Evolutionary conservation across 2,113 vertebrate species (phyloP).

Genomic region (Zosterops borbonicus): DNA sequence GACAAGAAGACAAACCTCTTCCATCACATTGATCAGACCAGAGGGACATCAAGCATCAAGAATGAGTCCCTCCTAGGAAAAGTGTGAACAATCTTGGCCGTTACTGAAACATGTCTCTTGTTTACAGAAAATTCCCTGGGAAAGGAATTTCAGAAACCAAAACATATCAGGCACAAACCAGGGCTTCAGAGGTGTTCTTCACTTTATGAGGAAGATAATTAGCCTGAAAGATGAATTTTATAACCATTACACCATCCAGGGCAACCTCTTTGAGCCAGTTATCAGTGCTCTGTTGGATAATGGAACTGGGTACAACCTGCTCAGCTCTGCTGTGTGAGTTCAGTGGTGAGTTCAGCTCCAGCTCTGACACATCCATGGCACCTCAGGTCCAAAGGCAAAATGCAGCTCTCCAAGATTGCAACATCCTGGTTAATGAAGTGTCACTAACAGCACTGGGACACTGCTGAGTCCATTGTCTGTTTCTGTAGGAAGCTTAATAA

Average conservation of each 20-base stretch:
- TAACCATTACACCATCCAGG: slow-evolving; percentile 95
- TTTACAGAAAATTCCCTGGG: too few species aligned
- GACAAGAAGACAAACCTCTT: too few species aligned
- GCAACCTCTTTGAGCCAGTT: slow-evolving; percentile 94
- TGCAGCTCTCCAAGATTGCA: not conserved
- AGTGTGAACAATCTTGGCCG: too few species aligned
- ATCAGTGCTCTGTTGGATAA: slow-evolving; percentile 94
- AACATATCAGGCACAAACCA: too few species aligned
- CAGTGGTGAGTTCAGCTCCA: slow-evolving; percentile 81
- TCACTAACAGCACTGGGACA: not conserved
- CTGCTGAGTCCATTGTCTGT: not conserved
- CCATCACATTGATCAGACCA: too few species aligned
- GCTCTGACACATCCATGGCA: not conserved
- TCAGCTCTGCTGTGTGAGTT: slow-evolving; percentile 97
- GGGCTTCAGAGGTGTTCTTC: slow-evolving; percentile 80
- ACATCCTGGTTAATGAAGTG: not conserved
- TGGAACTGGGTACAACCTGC: slow-evolving; percentile 93
- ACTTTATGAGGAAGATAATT: slow-evolving; percentile 93
- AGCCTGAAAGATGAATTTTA: slow-evolving; percentile 96
- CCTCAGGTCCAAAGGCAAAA: not conserved
- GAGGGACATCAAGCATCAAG: too few species aligned
- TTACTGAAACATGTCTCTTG: too few species aligned
- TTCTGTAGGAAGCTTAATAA: not conserved
- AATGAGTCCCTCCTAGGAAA: too few species aligned
- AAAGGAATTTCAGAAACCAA: too few species aligned